Percentiles rank a stretch among this genome's conserved stretches.
Conservation (phyloP, 2,888 invertebrate genomes). For the Lottia gigantea region DNA sequence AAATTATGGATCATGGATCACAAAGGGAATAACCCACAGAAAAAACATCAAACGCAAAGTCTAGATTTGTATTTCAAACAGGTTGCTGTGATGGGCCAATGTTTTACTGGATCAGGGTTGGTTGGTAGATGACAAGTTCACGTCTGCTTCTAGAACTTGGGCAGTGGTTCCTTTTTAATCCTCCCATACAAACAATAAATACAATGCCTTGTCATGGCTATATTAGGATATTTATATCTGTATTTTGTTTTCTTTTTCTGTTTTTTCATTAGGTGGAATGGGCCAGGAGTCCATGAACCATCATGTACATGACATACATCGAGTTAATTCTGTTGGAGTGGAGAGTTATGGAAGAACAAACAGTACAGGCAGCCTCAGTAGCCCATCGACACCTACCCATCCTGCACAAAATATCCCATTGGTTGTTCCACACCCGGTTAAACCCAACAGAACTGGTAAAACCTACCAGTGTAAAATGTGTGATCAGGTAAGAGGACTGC, state of each 20-base stretch:
- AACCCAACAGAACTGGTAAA: slow-evolving; percentile 52
- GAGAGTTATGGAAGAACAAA: slow-evolving; percentile 54
- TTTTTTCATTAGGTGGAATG: slow-evolving; percentile 17
- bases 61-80: no score
- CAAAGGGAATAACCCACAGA: no score
- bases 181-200: no score
- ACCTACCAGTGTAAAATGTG: slow-evolving; percentile 64
- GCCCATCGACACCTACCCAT: slow-evolving; percentile 54
- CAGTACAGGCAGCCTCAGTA: slow-evolving; percentile 52
- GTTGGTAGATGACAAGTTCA: no score
- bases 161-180: no score
- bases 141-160: no score
- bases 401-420: slow-evolving; percentile 48
- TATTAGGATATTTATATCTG: neutral
- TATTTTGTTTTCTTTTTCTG: slow-evolving; percentile 7
- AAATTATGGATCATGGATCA: no score
- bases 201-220: no score
- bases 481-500: slow-evolving; percentile 51
- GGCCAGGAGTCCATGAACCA: slow-evolving; percentile 34
- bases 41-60: no score
- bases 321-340: slow-evolving; percentile 52
- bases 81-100: no score
- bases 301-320: slow-evolving; percentile 43
- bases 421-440: slow-evolving; percentile 61
- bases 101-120: no score